These are phyloP conservation scores for Chloropsis cyanopogon DNA, from an alignment of 2,113 vertebrate genomes.

Conservation along the genomic window DNA sequence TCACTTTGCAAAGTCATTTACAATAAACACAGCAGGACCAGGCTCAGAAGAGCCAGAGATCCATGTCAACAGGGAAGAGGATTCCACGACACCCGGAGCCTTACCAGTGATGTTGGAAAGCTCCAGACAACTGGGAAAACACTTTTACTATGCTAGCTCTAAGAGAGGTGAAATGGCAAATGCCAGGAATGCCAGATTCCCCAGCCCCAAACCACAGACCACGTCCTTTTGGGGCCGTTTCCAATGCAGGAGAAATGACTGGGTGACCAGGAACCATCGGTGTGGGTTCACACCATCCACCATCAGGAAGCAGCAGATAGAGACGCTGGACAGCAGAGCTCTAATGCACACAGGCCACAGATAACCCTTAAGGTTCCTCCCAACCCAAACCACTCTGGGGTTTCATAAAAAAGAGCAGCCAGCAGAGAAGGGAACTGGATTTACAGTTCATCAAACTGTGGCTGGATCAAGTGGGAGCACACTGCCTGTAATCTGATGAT, in stretches of 20 bases:
- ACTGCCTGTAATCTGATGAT: neutral
- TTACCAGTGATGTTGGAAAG: neutral
- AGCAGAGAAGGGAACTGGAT: neutral
- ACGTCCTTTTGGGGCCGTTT: neutral
- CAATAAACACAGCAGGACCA: neutral
- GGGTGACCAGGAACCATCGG: fast-evolving
- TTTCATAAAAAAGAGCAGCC: neutral
- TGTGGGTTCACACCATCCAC: neutral
- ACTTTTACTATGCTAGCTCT: fast-evolving
- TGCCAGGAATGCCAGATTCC: neutral
- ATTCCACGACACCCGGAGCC: neutral
- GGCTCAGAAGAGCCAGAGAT: neutral
- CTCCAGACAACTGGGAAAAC: neutral
- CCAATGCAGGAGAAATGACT: fast-evolving
- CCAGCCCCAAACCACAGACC: neutral
- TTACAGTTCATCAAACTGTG: neutral
- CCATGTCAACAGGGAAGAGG: fast-evolving
- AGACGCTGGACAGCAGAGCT: fast-evolving
- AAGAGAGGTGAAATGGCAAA: neutral
- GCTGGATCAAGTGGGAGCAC: neutral
- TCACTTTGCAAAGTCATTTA: neutral
- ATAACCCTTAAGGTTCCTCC: neutral
- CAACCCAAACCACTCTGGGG: neutral
- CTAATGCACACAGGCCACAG: neutral
- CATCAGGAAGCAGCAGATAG: neutral